Percentiles rank a stretch among this genome's conserved stretches.
These are phyloP conservation scores for Hucho hucho DNA, from an alignment of 2,113 vertebrate genomes.

Conservation along the genomic window DNA sequence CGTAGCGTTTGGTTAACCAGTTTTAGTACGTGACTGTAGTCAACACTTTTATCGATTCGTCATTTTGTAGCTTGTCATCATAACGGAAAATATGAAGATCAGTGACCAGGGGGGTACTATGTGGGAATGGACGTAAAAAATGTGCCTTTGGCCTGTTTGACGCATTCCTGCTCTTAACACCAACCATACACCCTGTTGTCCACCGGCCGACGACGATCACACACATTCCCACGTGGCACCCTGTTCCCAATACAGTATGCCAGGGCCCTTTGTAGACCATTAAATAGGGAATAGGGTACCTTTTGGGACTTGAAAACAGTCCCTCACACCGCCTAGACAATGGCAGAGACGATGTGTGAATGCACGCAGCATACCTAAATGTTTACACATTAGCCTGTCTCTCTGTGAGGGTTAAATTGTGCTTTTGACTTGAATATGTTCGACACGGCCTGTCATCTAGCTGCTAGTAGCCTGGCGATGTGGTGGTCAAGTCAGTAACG, in stretches of 20 bases:
- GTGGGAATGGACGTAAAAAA: not conserved
- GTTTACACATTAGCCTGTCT: not conserved
- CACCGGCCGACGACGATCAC: not conserved
- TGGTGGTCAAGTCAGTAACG: conserved; percentile 29
- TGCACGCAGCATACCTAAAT: not conserved
- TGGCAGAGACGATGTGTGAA: not conserved
- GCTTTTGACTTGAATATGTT: conserved; percentile 12
- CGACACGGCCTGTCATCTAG: conserved; percentile 18
- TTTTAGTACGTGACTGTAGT: not conserved
- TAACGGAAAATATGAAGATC: not conserved
- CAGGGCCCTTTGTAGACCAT: too few species aligned
- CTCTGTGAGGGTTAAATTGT: conserved; percentile 7
- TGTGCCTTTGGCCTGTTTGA: too few species aligned
- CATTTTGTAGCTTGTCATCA: not conserved
- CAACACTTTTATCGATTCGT: not conserved
- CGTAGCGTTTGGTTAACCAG: not conserved
- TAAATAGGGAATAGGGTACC: too few species aligned
- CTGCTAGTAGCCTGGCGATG: not conserved
- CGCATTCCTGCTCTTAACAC: not conserved
- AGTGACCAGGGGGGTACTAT: not conserved
- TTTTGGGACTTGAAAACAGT: too few species aligned
- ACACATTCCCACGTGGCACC: not conserved
- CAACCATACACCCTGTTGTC: not conserved
- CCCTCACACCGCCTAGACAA: too few species aligned
- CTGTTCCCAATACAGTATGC: too few species aligned